Conservation (phyloP, 2,797 vertebrate species). For the Botia kubotai region DNA sequence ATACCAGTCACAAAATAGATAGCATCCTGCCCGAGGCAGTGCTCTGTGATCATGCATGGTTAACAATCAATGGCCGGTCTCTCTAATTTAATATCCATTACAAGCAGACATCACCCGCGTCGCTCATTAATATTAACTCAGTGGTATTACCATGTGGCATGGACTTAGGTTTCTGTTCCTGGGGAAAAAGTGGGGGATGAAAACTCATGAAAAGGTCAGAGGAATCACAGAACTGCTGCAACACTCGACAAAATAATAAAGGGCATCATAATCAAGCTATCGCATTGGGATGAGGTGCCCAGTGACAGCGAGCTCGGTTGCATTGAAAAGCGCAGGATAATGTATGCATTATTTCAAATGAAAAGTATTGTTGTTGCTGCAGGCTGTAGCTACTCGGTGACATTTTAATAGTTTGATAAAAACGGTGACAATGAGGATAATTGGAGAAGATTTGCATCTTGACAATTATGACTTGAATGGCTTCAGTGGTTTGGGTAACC, state of each 20-base stretch:
- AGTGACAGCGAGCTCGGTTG: slow-evolving; percentile 68
- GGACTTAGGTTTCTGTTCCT: slow-evolving; percentile 63
- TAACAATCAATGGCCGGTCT: slow-evolving; percentile 67
- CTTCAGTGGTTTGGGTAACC: slow-evolving; percentile 22
- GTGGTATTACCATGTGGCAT: slow-evolving; percentile 58
- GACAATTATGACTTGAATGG: slow-evolving; percentile 56
- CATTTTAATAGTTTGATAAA: slow-evolving; percentile 63
- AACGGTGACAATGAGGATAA: slow-evolving; percentile 58
- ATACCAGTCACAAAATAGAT: slow-evolving; percentile 63
- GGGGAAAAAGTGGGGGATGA: slow-evolving; percentile 53
- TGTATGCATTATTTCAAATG: slow-evolving; percentile 64
- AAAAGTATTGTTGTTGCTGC: slow-evolving; percentile 64
- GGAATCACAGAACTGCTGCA: slow-evolving; percentile 75
- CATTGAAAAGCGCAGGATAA: slow-evolving; percentile 60
- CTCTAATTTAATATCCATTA: slow-evolving; percentile 76
- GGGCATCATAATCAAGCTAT: slow-evolving; percentile 78
- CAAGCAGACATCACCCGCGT: slow-evolving; percentile 70
- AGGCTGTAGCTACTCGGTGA: slow-evolving; percentile 53
- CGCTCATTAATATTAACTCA: slow-evolving; percentile 77
- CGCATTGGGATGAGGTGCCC: slow-evolving; percentile 69
- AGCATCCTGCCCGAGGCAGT: slow-evolving; percentile 57
- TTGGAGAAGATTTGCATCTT: slow-evolving; percentile 61
- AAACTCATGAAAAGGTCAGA: slow-evolving; percentile 75
- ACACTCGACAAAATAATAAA: slow-evolving; percentile 76
- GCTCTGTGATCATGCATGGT: slow-evolving; percentile 63